phyloP scores from a whole-genome alignment of 2,113 vertebrate genomes.

The Tupaia chinensis region DNA sequence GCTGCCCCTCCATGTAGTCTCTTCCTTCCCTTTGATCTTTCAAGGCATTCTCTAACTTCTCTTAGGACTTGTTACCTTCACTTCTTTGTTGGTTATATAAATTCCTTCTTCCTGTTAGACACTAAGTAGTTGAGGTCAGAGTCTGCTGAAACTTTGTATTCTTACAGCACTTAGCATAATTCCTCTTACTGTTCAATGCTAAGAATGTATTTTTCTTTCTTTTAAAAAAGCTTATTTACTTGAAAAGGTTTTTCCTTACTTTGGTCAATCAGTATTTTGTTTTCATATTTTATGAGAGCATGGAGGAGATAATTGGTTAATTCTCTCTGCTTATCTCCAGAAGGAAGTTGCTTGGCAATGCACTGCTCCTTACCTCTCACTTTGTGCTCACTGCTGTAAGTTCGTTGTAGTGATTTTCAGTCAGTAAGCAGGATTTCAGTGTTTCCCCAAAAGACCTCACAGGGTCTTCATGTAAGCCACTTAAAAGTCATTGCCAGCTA shows the following conservation, averaged over 20 bases:
- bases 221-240: neutral
- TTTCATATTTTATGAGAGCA: neutral
- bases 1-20: neutral
- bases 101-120: neutral
- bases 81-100: neutral
- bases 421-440: neutral
- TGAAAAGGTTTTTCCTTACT: neutral
- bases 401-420: neutral
- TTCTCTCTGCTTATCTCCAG: neutral
- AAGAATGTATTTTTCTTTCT: neutral
- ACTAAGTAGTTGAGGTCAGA: neutral
- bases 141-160: slow-evolving; percentile 27
- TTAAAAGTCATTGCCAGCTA: neutral
- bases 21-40: slow-evolving; percentile 11
- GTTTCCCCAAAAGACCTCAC: neutral
- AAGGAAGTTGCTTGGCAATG: neutral
- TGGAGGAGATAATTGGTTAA: neutral
- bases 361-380: neutral
- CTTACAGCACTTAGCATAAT: neutral
- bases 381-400: neutral
- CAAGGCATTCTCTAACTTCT: neutral
- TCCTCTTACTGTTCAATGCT: neutral
- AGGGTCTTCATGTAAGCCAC: neutral
- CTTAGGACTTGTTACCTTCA: neutral
- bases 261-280: neutral